Evolutionary conservation across 2,888 invertebrate species (phyloP).

Genomic region (Drosophila multiciliata): DNA sequence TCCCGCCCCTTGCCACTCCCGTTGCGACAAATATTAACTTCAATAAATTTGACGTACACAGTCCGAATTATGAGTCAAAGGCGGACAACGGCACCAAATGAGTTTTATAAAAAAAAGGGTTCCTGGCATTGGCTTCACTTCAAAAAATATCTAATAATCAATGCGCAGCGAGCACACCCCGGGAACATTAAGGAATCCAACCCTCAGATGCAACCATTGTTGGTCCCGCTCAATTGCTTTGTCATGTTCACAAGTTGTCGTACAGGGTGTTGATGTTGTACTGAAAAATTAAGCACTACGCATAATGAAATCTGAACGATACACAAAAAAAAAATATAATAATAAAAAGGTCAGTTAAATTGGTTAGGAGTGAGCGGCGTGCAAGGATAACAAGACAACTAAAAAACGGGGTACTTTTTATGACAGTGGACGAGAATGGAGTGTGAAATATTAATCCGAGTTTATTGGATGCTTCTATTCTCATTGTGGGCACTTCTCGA

Average conservation of each 20-base stretch:
- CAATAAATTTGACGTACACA: constrained; percentile 76
- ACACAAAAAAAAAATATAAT: constrained; percentile 26
- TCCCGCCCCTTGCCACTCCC: constrained; percentile 11
- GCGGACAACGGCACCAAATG: constrained; percentile 22
- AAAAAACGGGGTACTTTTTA: constrained; percentile 9
- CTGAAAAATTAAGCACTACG: constrained; percentile 71
- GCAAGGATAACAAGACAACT: constrained; percentile 23
- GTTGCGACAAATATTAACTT: constrained; percentile 78
- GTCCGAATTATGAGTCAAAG: constrained; percentile 61
- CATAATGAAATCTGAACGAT: constrained; percentile 67
- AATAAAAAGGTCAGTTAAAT: constrained; percentile 50
- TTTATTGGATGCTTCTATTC: constrained; percentile 6
- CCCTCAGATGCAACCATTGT: constrained; percentile 22
- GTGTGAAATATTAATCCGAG: constrained; percentile 13
- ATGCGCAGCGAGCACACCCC: constrained; percentile 35
- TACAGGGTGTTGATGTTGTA: constrained; percentile 81
- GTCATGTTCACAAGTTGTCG: constrained; percentile 82
- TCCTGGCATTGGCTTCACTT: constrained; percentile 47
- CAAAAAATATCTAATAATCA: constrained; percentile 67
- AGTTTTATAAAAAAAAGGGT: constrained; percentile 41
- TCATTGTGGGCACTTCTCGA: background rate
- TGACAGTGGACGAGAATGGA: background rate
- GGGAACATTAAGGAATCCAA: constrained; percentile 27
- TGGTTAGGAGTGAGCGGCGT: constrained; percentile 12
- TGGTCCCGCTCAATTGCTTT: constrained; percentile 74